Evolutionary conservation across 2,888 invertebrate genomes (phyloP).

Genomic region (Drosophila paramelanica): DNA sequence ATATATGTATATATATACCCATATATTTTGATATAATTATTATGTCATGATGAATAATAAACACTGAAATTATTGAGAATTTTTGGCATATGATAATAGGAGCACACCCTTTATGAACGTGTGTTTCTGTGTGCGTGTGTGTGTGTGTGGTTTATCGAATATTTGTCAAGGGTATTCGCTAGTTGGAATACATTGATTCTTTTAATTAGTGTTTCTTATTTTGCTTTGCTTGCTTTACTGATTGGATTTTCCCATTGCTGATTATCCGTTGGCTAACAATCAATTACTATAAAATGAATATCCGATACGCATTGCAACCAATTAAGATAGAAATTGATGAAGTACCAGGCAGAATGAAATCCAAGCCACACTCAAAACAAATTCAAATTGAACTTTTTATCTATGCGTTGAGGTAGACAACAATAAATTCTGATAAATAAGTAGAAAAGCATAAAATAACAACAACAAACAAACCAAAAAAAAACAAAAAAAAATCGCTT

Average conservation of each 20-base stretch:
- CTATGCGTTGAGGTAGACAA: constrained; percentile 71
- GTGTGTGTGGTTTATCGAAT: too few species aligned
- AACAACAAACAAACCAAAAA: constrained; percentile 11
- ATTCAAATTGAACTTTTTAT: constrained; percentile 80
- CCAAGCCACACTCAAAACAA: constrained; percentile 37
- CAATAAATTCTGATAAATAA: constrained; percentile 76
- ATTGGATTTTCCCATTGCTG: constrained; percentile 9
- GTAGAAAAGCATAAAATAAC: constrained; percentile 33
- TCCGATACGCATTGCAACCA: constrained; percentile 47
- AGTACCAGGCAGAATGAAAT: constrained; percentile 11
- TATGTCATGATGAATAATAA: too few species aligned
- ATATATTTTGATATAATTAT: too few species aligned
- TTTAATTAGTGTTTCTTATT: not conserved
- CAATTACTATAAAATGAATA: constrained; percentile 40
- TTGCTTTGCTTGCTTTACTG: not conserved
- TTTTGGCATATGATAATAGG: too few species aligned
- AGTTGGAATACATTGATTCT: too few species aligned
- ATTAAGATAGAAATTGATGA: constrained; percentile 62
- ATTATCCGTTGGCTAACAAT: constrained; percentile 26
- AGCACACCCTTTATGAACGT: too few species aligned
- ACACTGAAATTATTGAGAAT: too few species aligned
- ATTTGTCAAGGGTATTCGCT: too few species aligned
- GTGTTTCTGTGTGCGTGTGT: too few species aligned
- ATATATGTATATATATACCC: too few species aligned
- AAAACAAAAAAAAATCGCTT: constrained; percentile 29